Base-by-base conservation (phyloP, 2,113 vertebrate genomes). In the Oryzias melastigma region DNA sequence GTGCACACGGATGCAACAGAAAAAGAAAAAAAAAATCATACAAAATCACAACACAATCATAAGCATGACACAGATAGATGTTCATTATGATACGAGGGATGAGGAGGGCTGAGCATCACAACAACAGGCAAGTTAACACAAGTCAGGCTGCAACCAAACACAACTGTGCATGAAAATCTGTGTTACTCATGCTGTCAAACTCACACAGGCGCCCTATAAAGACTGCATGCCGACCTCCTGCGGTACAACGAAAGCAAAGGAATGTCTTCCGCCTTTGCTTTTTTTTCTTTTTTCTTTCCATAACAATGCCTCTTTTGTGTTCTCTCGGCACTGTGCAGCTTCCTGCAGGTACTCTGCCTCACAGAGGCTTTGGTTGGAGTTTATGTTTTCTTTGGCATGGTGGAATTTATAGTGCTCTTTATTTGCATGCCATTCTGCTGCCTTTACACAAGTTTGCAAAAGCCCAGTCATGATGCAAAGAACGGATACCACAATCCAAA, bases 241-340 rank as follows among this genome's bases (percentile, higher is more conserved):
- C 15, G 56, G 79, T 57, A 78, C 43, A 48, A 58, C 20, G 41
- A 64, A 75, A 75, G 79, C 52, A 12, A 60, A 71, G 65, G 71
- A 87, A 82, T 83, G 78, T 18, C 19, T 62, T 45, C 51, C 48
- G 8, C 52, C 65, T 58, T 57, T 25, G 53, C 24, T 19, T 54
- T 45, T 63, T 59, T 43, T 63, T 51, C 68, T 62, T 56, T 47
- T 24, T 54, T n/a, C 65, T 48, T 17, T 48, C 54, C 48, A 35
- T 71, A 89, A 90, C 85, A 90, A 88, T 82, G 63, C 80, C 51
- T 74, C 72, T 66, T 71, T 82, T 87, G 78, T 88, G 81, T 42
- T 45, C 59, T 41, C 46, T 73, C 52, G 29, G 43, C 3, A 14
- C 58, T 16, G 62, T 51, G 62, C 66, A 75, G 85, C 84, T 62